phyloP scores from a whole-genome alignment of 2,888 invertebrate species.

The Invenusta paracnida region DNA sequence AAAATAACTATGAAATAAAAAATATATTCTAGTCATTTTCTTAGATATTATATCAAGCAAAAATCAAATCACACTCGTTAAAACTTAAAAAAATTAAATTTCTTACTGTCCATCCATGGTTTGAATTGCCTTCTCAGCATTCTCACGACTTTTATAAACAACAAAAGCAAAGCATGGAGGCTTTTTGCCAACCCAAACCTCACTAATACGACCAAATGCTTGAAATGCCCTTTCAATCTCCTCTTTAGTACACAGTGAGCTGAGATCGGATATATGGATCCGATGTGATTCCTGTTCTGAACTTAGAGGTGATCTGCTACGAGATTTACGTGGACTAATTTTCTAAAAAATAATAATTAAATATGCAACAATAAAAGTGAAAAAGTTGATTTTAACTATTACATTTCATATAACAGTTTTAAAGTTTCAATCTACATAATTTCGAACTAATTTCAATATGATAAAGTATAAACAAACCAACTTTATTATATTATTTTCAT shows the following conservation, averaged over 20 bases:
- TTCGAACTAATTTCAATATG: too few relatives aligned
- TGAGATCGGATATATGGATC: slow-evolving; percentile 59
- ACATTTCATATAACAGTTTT: too few relatives aligned
- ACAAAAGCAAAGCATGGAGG: slow-evolving; percentile 67
- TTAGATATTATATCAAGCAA: too few relatives aligned
- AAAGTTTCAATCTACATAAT: too few relatives aligned
- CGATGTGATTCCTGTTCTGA: neutral
- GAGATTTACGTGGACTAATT: neutral
- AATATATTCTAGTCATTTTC: too few relatives aligned
- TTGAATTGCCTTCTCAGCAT: slow-evolving; percentile 72
- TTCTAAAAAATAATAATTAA: neutral
- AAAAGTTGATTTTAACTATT: too few relatives aligned
- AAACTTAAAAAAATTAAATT: too few relatives aligned
- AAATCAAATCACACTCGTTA: too few relatives aligned
- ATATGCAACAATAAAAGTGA: too few relatives aligned
- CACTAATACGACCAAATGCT: slow-evolving; percentile 64
- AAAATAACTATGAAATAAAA: too few relatives aligned
- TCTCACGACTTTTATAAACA: slow-evolving; percentile 64
- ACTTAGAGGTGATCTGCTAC: neutral
- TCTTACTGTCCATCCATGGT: slow-evolving; percentile 72
- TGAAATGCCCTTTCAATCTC: slow-evolving; percentile 65
- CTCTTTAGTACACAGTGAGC: slow-evolving; percentile 63
- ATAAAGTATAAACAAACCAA: too few relatives aligned
- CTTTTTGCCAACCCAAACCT: slow-evolving; percentile 66
- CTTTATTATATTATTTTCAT: too few relatives aligned